These are phyloP conservation scores for Heliocidaris tuberculata DNA, from an alignment of 35 echinoderm and acorn worm species.

Conservation along the genomic window DNA sequence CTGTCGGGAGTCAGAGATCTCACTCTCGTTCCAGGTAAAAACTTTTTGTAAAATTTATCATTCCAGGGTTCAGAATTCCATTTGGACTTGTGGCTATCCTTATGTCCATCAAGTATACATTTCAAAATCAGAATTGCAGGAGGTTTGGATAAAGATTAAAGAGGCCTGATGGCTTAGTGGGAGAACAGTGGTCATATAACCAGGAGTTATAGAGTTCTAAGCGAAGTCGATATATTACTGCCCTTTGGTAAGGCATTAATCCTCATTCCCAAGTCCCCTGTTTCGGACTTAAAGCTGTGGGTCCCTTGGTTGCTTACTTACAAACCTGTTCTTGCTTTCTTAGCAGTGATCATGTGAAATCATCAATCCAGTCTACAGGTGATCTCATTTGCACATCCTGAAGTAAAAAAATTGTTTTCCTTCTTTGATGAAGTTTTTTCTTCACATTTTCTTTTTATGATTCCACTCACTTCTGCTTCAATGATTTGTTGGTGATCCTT, in stretches of 20 bases:
- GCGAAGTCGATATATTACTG: no score
- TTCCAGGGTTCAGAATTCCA: no score
- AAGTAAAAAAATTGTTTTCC: not conserved
- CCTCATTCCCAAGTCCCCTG: no score
- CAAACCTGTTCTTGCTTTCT: no score
- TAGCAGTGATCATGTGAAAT: no score
- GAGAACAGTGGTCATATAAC: no score
- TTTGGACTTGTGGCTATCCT: not conserved
- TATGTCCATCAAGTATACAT: not conserved
- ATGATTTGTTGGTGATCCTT: not conserved
- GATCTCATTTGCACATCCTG: no score
- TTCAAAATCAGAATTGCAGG: not conserved
- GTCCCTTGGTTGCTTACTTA: no score
- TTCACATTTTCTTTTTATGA: not conserved
- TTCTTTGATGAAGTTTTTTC: not conserved
- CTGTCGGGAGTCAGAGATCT: conserved; percentile 1
- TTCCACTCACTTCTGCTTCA: not conserved
- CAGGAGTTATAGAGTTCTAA: no score
- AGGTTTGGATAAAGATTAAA: not conserved
- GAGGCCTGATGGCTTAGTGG: no score
- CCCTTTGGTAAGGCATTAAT: no score
- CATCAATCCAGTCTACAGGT: not conserved
- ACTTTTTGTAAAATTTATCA: not conserved
- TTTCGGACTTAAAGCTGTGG: no score
- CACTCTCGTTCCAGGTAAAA: conserved; percentile 33